Evolutionary conservation across 1,140 invertebrate species (phyloP), one percentile per base, ranked within the genome.

Genomic region (Lepeophtheirus salmonis): DNA sequence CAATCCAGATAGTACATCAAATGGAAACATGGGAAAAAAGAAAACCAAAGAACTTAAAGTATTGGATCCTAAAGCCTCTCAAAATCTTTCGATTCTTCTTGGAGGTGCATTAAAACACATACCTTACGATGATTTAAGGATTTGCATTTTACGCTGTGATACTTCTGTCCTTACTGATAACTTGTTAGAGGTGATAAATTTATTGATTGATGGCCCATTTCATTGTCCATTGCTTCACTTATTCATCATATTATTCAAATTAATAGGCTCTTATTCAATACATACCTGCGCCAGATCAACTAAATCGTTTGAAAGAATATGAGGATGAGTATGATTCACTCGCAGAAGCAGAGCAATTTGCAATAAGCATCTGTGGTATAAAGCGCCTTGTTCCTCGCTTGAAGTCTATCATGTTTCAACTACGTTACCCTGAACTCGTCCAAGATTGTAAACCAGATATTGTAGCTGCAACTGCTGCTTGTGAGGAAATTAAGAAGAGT

Each of bases 401-500:
- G 52, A 83, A 85, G 66, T 91, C 89, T 57, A 77, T 97, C 24
- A 83, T 84, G 65, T 97, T 97, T 68, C 87, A 87, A 73, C 78
- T 87, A 67, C 80, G 79, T 62, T 89, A 87, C 69, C 70, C 76
- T 2, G 89, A 92, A 70, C 74, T 85, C 67, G 78, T 91, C 13
- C 77, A 80, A 65, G 92, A 97, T 70, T 81, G 92, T 22, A 97
- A 95, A 74, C 90, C 91, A 21, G 83, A 91, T 67, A 88, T 98
- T 70, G 89, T 97, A 0, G 84, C 88, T 3, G 89, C 86, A 0
- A 92, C 88, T 4, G 88, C 88, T 14, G 92, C 91, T 6, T 95
- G 91, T 70, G 89, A 97, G 68, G 91, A 97, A 75, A 82, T 97
- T 0, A 84, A 83, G 64, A 78, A 76, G 6, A 95, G 89, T 66